Evolutionary conservation across 2,888 invertebrate genomes (phyloP), one percentile per base, ranked within the genome.

Genomic region (Troides oblongomaculatus): DNA sequence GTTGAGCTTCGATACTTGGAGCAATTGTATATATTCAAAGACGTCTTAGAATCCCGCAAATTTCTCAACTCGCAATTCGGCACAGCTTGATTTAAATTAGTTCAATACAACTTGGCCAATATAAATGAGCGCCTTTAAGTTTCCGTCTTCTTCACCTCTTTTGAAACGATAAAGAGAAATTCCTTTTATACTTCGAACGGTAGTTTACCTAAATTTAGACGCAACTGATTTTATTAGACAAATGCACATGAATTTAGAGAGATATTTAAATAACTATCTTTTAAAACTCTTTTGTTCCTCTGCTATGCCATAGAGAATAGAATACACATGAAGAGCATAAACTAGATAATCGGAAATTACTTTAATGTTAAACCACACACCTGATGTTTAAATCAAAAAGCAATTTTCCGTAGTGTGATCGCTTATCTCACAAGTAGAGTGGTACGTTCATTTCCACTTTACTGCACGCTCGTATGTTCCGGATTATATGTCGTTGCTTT

Each of bases 1-100:
- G 18, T 21, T 50, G 23, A 61, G 56, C 36, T 50, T 62, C 12
- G 50, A 50, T 21, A 56, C 53, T 30, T 21, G 5, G 25, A 64
- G 50, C 58, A 59, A 68, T 60, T 64, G 59, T 68, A 46, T 68
- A 53, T 68, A 68, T 64, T 68, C 63, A 64, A 68, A 68, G 64
- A 53, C 60, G 62, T 68, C 59, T 64, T 25, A 59, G 60, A 64
- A 64, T 53, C 36, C 68, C 64, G 53, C 64, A 64, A 39, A 39
- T 64, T 59, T 57, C 64, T 53, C 23, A 1, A 64, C 64, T 68
- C 59, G 64, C 64, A 60, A 64, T 68, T 68, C 64, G 68, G 59
- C 68, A 68, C 64, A 64, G 60, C 64, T 60, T 60, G 60, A 68
- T 30, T 50, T 53, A 50, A 68, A 68, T 64, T 68, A 64, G 64